Evolutionary conservation across 2,797 vertebrate genomes (phyloP).

Genomic region (Falco naumanni): DNA sequence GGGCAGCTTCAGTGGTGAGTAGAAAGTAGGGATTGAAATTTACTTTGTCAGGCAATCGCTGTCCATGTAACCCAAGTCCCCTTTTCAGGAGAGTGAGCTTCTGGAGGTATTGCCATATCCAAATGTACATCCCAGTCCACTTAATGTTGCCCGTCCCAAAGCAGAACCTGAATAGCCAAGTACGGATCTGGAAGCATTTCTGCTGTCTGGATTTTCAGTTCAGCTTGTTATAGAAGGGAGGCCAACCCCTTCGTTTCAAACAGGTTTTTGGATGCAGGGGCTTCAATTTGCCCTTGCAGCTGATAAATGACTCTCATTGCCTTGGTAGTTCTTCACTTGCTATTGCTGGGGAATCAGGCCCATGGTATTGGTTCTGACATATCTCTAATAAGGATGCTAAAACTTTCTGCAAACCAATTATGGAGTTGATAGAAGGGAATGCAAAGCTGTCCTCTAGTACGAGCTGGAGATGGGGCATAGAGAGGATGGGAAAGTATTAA

Average conservation of each 20-base stretch:
- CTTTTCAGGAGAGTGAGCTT: neutral
- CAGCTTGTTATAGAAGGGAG: neutral
- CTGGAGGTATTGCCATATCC: neutral
- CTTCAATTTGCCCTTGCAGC: neutral
- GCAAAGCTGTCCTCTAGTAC: slow-evolving; percentile 54
- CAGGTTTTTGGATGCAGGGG: neutral
- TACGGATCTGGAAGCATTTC: neutral
- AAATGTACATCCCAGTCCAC: neutral
- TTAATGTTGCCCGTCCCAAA: neutral
- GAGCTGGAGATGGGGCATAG: slow-evolving; percentile 44
- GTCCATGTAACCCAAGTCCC: neutral
- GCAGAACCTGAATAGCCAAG: neutral
- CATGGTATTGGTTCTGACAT: slow-evolving; percentile 16
- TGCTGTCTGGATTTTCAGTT: neutral
- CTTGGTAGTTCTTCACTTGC: slow-evolving; percentile 14
- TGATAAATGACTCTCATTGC: slow-evolving; percentile 12
- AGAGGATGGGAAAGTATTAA: slow-evolving; percentile 66
- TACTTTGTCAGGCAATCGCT: neutral
- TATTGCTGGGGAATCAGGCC: slow-evolving; percentile 1
- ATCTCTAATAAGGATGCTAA: slow-evolving; percentile 55
- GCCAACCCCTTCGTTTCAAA: neutral
- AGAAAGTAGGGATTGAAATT: neutral
- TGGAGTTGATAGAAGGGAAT: slow-evolving; percentile 25
- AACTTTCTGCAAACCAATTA: slow-evolving; percentile 60
- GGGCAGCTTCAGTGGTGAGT: neutral